Evolutionary conservation across 2,113 vertebrate species (phyloP).

Genomic region (Symphodus melops): DNA sequence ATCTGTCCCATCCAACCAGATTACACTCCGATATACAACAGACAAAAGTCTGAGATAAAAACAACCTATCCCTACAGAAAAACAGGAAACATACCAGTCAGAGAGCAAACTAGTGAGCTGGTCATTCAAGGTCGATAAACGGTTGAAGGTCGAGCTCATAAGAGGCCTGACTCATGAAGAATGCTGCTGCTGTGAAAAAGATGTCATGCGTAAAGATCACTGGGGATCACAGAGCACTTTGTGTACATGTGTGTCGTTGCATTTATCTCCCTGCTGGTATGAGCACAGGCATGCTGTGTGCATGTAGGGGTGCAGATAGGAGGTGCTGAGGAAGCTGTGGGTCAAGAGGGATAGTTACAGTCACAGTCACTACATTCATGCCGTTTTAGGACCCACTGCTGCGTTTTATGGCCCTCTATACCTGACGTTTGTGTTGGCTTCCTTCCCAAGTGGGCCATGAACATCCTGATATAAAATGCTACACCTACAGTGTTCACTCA

Average conservation of each 20-base stretch:
- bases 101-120: neutral
- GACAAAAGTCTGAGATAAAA: neutral
- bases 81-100: neutral
- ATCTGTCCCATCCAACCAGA: too few species aligned
- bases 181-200: conserved; percentile 39
- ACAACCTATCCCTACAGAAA: neutral
- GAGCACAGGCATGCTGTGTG: conserved; percentile 8
- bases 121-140: conserved; percentile 14
- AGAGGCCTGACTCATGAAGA: conserved; percentile 30
- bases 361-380: conserved; percentile 9
- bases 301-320: conserved; percentile 1
- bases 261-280: conserved; percentile 8
- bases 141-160: conserved; percentile 17
- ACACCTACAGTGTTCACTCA: neutral
- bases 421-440: conserved; percentile 7
- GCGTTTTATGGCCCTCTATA: neutral
- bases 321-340: conserved; percentile 21
- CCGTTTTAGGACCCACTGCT: conserved; percentile 22
- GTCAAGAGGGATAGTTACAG: conserved; percentile 16
- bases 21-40: too few species aligned
- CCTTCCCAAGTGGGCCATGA: neutral
- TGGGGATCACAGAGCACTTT: conserved; percentile 11
- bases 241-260: conserved; percentile 1
- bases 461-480: neutral
- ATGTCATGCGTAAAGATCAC: conserved; percentile 32